Percentiles rank a stretch among this genome's conserved stretches.
These are phyloP conservation scores for Zapornia atra DNA, from an alignment of 2,113 vertebrate species.

Conservation along the genomic window DNA sequence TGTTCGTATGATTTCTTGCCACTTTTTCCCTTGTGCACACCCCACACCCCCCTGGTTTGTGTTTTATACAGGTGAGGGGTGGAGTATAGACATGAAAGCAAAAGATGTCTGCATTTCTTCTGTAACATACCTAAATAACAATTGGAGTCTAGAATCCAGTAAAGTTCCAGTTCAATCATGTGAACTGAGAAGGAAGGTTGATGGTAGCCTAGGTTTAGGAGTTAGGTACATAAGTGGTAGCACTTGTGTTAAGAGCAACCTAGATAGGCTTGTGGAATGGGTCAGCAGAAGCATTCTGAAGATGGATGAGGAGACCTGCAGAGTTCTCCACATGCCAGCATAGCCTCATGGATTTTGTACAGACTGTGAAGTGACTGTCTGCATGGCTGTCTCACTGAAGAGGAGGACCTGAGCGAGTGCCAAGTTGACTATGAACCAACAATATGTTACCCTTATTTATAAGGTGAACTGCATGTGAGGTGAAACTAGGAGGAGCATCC, in stretches of 20 bases:
- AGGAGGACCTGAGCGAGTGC: neutral
- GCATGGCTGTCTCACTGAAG: neutral
- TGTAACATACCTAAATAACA: neutral
- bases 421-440: neutral
- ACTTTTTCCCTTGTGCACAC: neutral
- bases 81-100: neutral
- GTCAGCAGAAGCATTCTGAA: neutral
- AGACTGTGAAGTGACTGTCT: neutral
- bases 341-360: neutral
- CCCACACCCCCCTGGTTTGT: neutral
- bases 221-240: neutral
- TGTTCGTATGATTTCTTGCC: neutral
- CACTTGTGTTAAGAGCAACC: neutral
- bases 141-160: neutral
- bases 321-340: neutral
- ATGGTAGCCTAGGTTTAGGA: no score
- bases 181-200: neutral
- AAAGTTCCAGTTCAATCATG: neutral
- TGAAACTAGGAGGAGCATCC: neutral
- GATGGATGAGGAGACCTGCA: fast-evolving
- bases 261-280: neutral
- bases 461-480: neutral
- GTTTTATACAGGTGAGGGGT: neutral
- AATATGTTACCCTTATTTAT: neutral
- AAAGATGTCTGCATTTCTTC: neutral